These are phyloP conservation scores for Rotaria socialis DNA, from an alignment of 2,888 invertebrate species.

Conservation along the genomic window DNA sequence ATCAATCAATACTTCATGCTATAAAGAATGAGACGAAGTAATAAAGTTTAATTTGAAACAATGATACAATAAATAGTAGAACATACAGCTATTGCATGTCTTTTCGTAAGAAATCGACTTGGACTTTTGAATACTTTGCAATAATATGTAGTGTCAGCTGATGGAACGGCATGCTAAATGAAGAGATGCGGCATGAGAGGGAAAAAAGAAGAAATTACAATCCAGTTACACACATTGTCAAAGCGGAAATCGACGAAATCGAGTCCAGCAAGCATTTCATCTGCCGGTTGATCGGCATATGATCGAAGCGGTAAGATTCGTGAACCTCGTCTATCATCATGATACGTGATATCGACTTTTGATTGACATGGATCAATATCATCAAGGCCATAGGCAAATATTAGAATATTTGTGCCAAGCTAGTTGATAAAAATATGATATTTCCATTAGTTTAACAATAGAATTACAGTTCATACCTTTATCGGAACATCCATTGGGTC, in stretches of 20 bases:
- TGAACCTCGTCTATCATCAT: background rate
- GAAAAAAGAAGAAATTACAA: background rate
- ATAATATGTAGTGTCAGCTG: conserved; percentile 27
- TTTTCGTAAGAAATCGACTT: background rate
- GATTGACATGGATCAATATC: conserved; percentile 5
- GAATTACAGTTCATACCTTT: background rate
- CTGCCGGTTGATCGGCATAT: background rate
- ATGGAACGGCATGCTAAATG: background rate
- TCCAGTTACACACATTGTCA: background rate
- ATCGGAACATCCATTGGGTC: conserved; percentile 44
- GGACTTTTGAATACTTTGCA: conserved; percentile 25
- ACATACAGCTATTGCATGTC: conserved; percentile 14
- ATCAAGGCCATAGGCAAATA: conserved; percentile 42
- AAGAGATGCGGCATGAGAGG: background rate
- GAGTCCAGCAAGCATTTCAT: background rate
- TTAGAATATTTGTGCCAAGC: conserved; percentile 37
- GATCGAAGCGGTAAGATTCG: conserved; percentile 1
- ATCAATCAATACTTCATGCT: conserved; percentile 3
- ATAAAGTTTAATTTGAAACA: too few species aligned
- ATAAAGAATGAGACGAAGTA: background rate
- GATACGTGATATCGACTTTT: background rate
- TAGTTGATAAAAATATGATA: background rate
- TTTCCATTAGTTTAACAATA: background rate
- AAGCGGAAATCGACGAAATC: background rate
- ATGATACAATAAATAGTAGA: background rate